phyloP scores from a whole-genome alignment of 2,797 vertebrate genomes.

The Hydrocynus forskahlii region DNA sequence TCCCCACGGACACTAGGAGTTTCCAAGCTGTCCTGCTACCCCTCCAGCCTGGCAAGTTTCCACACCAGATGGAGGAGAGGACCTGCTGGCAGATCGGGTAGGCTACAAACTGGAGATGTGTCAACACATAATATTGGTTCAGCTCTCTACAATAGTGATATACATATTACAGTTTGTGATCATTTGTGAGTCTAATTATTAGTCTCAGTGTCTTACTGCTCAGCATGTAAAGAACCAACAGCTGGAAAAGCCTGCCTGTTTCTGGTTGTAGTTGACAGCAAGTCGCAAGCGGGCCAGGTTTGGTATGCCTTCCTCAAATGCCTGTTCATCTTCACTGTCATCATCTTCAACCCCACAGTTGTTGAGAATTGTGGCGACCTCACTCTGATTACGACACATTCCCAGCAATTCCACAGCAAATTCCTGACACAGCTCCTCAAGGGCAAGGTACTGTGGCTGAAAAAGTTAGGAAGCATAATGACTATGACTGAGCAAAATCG shows the following conservation, averaged over 20 bases:
- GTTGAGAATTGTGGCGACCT: constrained; percentile 89
- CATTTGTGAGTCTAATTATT: background rate
- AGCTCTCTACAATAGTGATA: background rate
- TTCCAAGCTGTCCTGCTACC: constrained; percentile 88
- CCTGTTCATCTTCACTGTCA: constrained; percentile 77
- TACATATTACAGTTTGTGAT: no score
- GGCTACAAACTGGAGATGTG: constrained; percentile 84
- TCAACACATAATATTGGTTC: background rate
- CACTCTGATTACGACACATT: constrained; percentile 93
- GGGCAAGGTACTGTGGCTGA: constrained; percentile 87
- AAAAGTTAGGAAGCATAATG: constrained; percentile 12
- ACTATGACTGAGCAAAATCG: background rate
- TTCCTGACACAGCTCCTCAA: constrained; percentile 88
- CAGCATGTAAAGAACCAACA: background rate
- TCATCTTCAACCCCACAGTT: constrained; percentile 70
- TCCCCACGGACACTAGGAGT: constrained; percentile 82
- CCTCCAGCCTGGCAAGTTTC: constrained; percentile 85
- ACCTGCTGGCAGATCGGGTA: constrained; percentile 95
- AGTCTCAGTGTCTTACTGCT: background rate
- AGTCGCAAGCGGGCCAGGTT: constrained; percentile 86
- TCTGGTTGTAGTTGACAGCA: constrained; percentile 89
- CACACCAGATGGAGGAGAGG: constrained; percentile 92
- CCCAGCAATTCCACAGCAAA: constrained; percentile 89
- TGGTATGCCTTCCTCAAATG: constrained; percentile 90
- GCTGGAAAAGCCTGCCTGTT: constrained; percentile 73